These are phyloP conservation scores for Aix galericulata DNA, from an alignment of 2,113 vertebrate genomes.

Conservation along the genomic window DNA sequence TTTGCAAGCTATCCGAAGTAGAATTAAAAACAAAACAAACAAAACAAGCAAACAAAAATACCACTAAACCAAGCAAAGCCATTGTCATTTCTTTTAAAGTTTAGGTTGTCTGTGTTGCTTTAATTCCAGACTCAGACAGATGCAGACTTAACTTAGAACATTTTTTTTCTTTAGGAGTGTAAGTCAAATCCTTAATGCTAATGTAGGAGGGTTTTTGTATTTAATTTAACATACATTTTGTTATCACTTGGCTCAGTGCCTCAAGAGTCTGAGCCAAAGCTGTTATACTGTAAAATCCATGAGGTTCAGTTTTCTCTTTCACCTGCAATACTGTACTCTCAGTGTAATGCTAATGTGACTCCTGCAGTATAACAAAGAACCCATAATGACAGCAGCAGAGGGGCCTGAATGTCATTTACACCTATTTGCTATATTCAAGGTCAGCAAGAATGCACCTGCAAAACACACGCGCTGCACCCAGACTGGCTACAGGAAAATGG, in stretches of 20 bases:
- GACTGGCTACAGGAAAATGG: conserved; percentile 10
- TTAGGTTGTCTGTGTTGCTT: neutral
- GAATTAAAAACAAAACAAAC: neutral
- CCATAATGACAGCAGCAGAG: conserved; percentile 44
- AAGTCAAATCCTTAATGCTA: conserved; percentile 38
- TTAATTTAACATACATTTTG: conserved; percentile 58
- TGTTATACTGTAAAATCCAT: conserved; percentile 41
- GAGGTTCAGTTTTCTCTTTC: conserved; percentile 48
- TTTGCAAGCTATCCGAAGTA: neutral
- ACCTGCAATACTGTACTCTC: conserved; percentile 33
- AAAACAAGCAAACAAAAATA: too few species aligned
- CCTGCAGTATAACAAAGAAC: conserved; percentile 54
- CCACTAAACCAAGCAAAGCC: neutral
- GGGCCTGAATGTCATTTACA: conserved; percentile 65
- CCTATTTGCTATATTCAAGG: conserved; percentile 66
- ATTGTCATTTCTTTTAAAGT: neutral
- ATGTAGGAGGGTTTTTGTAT: conserved; percentile 14
- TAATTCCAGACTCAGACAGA: neutral
- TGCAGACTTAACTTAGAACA: neutral
- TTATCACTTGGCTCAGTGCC: conserved; percentile 38
- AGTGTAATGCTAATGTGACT: conserved; percentile 52
- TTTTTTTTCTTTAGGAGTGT: neutral
- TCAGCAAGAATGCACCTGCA: conserved; percentile 65
- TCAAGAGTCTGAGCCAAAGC: conserved; percentile 35
- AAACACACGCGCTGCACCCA: conserved; percentile 11